Evolutionary conservation across 2,888 invertebrate species (phyloP).

Genomic region (Masnerella sp.): DNA sequence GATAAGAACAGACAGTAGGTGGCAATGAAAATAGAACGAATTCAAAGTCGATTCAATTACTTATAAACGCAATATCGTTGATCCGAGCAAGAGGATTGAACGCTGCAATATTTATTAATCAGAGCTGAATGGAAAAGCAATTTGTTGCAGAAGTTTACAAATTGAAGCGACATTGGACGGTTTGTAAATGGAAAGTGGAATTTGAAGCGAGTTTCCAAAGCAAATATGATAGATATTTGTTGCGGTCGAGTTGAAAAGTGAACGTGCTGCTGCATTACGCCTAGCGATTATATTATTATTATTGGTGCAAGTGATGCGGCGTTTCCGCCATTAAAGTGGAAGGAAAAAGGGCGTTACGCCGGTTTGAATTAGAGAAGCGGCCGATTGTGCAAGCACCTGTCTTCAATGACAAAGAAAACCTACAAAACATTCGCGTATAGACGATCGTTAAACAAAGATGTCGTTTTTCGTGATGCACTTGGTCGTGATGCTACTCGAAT

Average conservation of each 20-base stretch:
- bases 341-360: background rate
- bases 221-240: background rate
- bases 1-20: no score
- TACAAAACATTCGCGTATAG: background rate
- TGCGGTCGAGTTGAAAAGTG: background rate
- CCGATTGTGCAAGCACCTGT: background rate
- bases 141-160: background rate
- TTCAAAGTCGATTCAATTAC: no score
- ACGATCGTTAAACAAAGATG: background rate
- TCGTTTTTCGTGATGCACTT: no score
- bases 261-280: background rate
- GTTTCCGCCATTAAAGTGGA: background rate
- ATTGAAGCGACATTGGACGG: background rate
- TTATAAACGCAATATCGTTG: no score
- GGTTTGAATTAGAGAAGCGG: background rate
- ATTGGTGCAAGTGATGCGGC: background rate
- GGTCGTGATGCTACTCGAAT: background rate
- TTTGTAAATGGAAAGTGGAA: background rate
- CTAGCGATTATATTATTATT: background rate
- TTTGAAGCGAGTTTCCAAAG: background rate
- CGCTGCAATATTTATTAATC: background rate
- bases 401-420: background rate
- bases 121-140: background rate
- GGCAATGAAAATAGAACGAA: no score
- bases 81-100: no score